Evolutionary conservation across 2,888 invertebrate genomes (phyloP).

Genomic region (Lasioglossum leucozonium): DNA sequence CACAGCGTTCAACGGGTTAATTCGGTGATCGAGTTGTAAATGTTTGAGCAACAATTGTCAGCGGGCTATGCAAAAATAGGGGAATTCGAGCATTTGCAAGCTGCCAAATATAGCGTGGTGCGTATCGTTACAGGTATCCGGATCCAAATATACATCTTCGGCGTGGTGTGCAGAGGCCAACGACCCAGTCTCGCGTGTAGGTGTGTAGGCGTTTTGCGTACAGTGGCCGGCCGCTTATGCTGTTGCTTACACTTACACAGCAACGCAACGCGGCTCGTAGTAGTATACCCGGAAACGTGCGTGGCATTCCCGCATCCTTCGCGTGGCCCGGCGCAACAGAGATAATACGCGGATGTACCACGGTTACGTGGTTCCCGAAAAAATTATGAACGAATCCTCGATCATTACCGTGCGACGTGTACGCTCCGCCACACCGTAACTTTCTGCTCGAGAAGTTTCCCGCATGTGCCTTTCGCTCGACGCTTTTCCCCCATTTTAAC

Average conservation of each 20-base stretch:
- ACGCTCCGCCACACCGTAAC: neutral
- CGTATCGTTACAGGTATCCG: constrained; percentile 63
- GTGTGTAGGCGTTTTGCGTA: constrained; percentile 74
- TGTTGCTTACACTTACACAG: constrained; percentile 45
- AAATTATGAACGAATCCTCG: neutral
- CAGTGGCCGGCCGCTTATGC: constrained; percentile 63
- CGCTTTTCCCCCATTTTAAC: neutral
- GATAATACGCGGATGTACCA: constrained; percentile 36
- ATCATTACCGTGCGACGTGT: neutral
- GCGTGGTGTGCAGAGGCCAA: constrained; percentile 71
- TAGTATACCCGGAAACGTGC: constrained; percentile 59
- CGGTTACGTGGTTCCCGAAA: constrained; percentile 15
- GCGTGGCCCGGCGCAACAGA: constrained; percentile 49
- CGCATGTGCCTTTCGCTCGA: neutral
- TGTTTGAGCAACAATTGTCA: neutral
- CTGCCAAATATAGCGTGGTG: constrained; percentile 54
- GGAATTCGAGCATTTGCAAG: constrained; percentile 46
- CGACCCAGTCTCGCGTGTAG: constrained; percentile 68
- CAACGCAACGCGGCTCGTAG: constrained; percentile 34
- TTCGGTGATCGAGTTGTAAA: neutral
- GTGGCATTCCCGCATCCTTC: constrained; percentile 43
- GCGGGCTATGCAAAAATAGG: neutral
- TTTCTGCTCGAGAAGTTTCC: neutral
- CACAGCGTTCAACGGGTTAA: neutral
- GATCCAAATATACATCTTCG: constrained; percentile 61